These are phyloP conservation scores for Zaprionus africanus DNA, from an alignment of 1,140 invertebrate genomes.

Conservation along the genomic window DNA sequence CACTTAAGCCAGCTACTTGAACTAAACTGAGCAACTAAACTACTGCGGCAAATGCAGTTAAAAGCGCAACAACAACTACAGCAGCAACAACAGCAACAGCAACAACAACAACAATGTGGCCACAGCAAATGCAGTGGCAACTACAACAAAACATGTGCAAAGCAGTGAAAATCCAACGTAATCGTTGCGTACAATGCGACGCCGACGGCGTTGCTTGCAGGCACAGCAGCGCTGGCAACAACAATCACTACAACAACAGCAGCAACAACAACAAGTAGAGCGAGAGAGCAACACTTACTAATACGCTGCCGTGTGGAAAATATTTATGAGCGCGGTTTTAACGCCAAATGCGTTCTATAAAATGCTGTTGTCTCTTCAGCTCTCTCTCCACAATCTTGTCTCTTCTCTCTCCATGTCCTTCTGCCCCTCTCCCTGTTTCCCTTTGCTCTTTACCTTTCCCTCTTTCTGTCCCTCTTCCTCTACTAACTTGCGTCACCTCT, in stretches of 20 bases:
- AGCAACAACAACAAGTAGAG: slow-evolving; percentile 39
- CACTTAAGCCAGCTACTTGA: slow-evolving; percentile 15
- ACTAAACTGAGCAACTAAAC: slow-evolving; percentile 29
- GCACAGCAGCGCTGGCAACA: slow-evolving; percentile 23
- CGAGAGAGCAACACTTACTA: slow-evolving; percentile 24
- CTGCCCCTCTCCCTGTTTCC: neutral
- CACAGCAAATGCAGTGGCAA: no score
- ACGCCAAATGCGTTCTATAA: slow-evolving; percentile 75
- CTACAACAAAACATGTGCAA: slow-evolving; percentile 42
- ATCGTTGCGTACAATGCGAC: slow-evolving; percentile 56
- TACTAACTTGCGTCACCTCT: neutral
- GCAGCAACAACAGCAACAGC: slow-evolving; percentile 19
- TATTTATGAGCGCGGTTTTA: slow-evolving; percentile 77
- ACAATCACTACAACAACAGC: slow-evolving; percentile 41
- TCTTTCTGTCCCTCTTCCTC: neutral
- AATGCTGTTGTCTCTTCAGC: slow-evolving; percentile 27
- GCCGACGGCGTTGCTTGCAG: slow-evolving; percentile 49
- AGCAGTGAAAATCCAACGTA: slow-evolving; percentile 74
- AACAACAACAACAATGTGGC: no score
- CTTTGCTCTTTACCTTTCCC: neutral
- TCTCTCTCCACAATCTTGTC: neutral
- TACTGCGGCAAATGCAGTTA: slow-evolving; percentile 18
- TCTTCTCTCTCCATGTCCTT: neutral
- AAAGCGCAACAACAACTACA: slow-evolving; percentile 46
- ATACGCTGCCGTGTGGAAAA: slow-evolving; percentile 71